phyloP scores from a whole-genome alignment of 2,888 invertebrate genomes.

The Nasonia oneida region DNA sequence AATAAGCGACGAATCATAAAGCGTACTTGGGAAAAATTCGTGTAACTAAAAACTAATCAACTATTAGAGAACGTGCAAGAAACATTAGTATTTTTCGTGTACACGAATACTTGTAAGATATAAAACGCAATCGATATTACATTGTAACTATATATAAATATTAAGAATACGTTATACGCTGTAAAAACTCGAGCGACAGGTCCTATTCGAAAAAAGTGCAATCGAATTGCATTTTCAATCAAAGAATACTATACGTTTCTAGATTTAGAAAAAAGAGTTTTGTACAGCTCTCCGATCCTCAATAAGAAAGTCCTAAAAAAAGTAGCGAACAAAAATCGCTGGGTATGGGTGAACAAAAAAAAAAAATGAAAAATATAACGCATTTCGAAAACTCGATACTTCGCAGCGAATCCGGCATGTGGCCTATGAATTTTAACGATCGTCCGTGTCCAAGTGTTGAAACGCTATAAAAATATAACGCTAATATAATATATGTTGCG shows the following conservation, averaged over 20 bases:
- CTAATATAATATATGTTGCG: slow-evolving; percentile 7
- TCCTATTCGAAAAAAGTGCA: slow-evolving; percentile 39
- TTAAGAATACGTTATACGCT: background rate
- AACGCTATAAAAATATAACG: background rate
- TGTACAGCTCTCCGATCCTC: slow-evolving; percentile 46
- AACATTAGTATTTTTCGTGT: slow-evolving; percentile 58
- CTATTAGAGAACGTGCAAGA: slow-evolving; percentile 18
- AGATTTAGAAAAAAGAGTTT: slow-evolving; percentile 47
- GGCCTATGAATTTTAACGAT: background rate
- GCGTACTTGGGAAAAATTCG: slow-evolving; percentile 29
- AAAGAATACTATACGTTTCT: slow-evolving; percentile 49
- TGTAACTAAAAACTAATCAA: slow-evolving; percentile 21
- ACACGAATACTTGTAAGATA: slow-evolving; percentile 49
- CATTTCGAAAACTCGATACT: slow-evolving; percentile 22
- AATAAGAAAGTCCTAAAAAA: slow-evolving; percentile 42
- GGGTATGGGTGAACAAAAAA: background rate
- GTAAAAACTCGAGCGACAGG: slow-evolving; percentile 10
- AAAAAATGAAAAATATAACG: background rate
- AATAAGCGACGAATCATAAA: slow-evolving; percentile 51
- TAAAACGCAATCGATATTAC: slow-evolving; percentile 28
- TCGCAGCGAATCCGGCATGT: background rate
- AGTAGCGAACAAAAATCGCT: background rate
- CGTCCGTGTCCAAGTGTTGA: background rate
- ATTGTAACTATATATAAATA: slow-evolving; percentile 18
- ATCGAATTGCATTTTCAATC: slow-evolving; percentile 33